phyloP scores from a whole-genome alignment of 1,140 invertebrate species.

The Aphelinus certus region DNA sequence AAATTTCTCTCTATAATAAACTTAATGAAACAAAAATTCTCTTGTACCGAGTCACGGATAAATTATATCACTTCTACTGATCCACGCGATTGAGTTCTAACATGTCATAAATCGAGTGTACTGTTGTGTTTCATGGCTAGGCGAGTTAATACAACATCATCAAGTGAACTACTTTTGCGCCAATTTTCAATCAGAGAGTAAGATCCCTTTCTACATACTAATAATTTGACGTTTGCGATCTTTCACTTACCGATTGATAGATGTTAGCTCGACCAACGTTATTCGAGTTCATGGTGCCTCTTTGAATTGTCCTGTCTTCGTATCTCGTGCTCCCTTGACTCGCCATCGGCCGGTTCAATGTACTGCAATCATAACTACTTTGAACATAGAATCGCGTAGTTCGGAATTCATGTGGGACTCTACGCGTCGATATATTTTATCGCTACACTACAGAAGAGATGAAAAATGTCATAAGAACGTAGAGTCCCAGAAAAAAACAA shows the following conservation, averaged over 20 bases:
- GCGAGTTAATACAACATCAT: constrained; percentile 13
- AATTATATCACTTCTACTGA: neutral
- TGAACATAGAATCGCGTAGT: constrained; percentile 48
- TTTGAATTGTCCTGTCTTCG: constrained; percentile 88
- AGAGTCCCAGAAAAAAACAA: constrained; percentile 37
- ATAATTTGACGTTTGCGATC: constrained; percentile 15
- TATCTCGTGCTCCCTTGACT: constrained; percentile 92
- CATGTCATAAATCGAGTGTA: constrained; percentile 8
- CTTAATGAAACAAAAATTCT: constrained; percentile 20
- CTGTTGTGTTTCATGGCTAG: constrained; percentile 27
- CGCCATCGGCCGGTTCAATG: constrained; percentile 93
- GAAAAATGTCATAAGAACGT: constrained; percentile 2
- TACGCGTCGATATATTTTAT: constrained; percentile 23
- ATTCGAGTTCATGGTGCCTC: constrained; percentile 69
- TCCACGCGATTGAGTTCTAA: constrained; percentile 1
- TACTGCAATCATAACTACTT: constrained; percentile 72
- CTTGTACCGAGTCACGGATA: neutral
- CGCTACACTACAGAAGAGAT: too few species aligned
- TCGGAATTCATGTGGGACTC: constrained; percentile 47
- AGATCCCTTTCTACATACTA: constrained; percentile 15
- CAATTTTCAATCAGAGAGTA: constrained; percentile 2
- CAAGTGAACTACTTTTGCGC: too few species aligned
- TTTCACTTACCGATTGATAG: constrained; percentile 62
- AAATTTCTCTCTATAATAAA: constrained; percentile 40
- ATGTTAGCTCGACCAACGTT: constrained; percentile 63